phyloP scores from a whole-genome alignment of 2,797 vertebrate species.

The Sebastes matsubarae region DNA sequence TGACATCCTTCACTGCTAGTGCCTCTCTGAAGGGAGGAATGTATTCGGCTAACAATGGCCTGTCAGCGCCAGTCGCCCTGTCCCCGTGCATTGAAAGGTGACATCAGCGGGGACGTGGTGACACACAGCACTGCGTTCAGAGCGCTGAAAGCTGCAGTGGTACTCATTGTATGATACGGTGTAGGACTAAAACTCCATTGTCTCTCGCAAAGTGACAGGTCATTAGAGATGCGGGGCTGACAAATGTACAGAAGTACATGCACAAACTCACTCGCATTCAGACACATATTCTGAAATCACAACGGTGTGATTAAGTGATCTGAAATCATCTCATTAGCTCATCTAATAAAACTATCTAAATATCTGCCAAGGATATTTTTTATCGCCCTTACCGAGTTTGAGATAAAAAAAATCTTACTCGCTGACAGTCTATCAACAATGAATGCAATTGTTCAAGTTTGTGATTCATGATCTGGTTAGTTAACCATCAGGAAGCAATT shows the following conservation, averaged over 20 bases:
- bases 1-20: slow-evolving; percentile 64
- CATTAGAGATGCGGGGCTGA: slow-evolving; percentile 29
- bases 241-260: background rate
- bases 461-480: background rate
- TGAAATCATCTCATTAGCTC: background rate
- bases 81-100: slow-evolving; percentile 33
- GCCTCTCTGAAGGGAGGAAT: slow-evolving; percentile 42
- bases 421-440: background rate
- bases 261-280: background rate
- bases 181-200: slow-evolving; percentile 28
- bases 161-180: background rate
- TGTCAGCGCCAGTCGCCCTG: slow-evolving; percentile 51
- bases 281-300: background rate
- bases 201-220: slow-evolving; percentile 22
- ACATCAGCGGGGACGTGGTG: slow-evolving; percentile 47
- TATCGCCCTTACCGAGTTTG: background rate
- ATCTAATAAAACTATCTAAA: background rate
- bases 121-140: slow-evolving; percentile 39
- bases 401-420: background rate
- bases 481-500: background rate
- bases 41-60: slow-evolving; percentile 63
- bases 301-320: background rate
- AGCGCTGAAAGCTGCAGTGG: slow-evolving; percentile 9
- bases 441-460: background rate
- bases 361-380: background rate